Evolutionary conservation across 1,140 invertebrate genomes (phyloP).

Genomic region (Pinna nobilis): DNA sequence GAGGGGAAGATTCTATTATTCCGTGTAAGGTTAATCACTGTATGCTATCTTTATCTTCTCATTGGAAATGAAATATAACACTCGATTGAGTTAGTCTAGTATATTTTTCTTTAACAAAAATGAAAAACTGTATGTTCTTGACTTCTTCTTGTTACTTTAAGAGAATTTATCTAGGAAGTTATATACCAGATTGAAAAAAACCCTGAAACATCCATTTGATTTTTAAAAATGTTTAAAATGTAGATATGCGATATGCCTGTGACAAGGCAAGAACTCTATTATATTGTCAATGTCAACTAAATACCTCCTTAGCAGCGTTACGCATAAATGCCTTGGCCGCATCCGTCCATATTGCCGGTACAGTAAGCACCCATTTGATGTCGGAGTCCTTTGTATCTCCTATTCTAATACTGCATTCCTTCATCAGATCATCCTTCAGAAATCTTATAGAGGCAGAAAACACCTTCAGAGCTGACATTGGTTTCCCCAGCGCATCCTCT

Average conservation of each 20-base stretch:
- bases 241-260: neutral
- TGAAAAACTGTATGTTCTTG: no score
- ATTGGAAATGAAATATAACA: no score
- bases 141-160: no score
- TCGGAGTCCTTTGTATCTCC: conserved; percentile 8
- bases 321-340: conserved; percentile 28
- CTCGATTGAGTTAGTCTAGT: no score
- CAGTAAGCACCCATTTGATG: conserved; percentile 25
- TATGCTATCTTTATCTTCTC: no score
- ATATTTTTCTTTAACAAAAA: no score
- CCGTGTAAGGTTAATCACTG: no score
- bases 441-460: conserved; percentile 36
- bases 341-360: conserved; percentile 23
- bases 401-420: neutral
- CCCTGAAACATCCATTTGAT: neutral
- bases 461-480: conserved; percentile 40
- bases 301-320: conserved; percentile 19
- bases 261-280: neutral
- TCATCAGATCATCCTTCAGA: conserved; percentile 30
- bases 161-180: no score
- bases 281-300: neutral
- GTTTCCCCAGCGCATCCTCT: conserved; percentile 35
- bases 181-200: neutral
- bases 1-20: no score
- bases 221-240: neutral